Evolutionary conservation across 2,888 invertebrate genomes (phyloP), one percentile per base, ranked within the genome.

Genomic region (Lottia scabra): DNA sequence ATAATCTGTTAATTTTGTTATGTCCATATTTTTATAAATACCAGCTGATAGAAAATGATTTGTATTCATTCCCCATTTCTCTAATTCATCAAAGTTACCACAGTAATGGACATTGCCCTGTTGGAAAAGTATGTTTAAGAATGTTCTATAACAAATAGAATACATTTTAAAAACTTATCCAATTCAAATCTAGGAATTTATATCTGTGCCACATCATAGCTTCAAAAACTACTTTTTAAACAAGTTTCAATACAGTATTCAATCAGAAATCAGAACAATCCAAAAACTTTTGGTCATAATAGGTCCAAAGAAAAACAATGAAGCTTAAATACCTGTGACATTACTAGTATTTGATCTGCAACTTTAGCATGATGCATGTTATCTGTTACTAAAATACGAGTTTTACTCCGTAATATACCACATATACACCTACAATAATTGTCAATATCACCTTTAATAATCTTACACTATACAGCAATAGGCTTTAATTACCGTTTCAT

Each of bases 341-440:
- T 76, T 13, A 80, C 68, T n/a, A 83, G 67, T 13, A 83, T 75
- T 16, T 74, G 70, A 63, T 81, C 77, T 44, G 83, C 80, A 68
- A 80, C 73, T 70, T 75, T 74, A 12, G 81, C 75, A 65, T 80
- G 80, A 26, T 78, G 79, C 13, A 80, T 75, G 67, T 78, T 79
- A 70, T 82, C 78, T 15, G 82, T 81, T 15, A 83, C 77, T 4
- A 82, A 70, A 19, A 83, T 67, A 27, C 80, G 74, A 5, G 83
- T 83, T 65, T 82, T 83, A 38, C 76, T 73, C 63, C 78, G 68
- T 63, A 83, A 70, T 30, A 82, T 63, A 13, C 82, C 82, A 70
- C 81, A 81, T 26, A 83, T 76, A 72, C 83, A 83, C 43, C 83
- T 83, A 76, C 12, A 68, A 69, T 23, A 73, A 27, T 43, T 26